Percentiles rank a stretch among this genome's conserved stretches.
phyloP scores from a whole-genome alignment of 92 coral and sea anemone genomes.

The Muricea muricata region DNA sequence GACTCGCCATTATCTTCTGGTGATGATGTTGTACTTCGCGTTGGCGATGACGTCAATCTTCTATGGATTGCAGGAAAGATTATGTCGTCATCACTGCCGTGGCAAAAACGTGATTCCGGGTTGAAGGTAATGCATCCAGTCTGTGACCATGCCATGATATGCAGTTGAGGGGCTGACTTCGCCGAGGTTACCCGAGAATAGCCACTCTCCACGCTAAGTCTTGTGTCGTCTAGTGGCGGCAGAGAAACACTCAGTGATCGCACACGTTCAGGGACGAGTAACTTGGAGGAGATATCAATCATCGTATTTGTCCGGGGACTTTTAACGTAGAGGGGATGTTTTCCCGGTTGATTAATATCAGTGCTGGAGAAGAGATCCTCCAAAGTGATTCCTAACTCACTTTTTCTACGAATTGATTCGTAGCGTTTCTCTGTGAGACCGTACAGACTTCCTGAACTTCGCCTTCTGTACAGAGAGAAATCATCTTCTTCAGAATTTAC shows the following conservation, averaged over 20 bases:
- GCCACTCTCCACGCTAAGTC: neutral
- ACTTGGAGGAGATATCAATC: slow-evolving; percentile 17
- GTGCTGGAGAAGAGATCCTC: slow-evolving; percentile 35
- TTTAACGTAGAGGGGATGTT: slow-evolving; percentile 4
- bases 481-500: neutral
- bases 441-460: slow-evolving; percentile 28
- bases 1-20: too few relatives aligned
- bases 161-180: neutral
- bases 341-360: neutral
- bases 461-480: slow-evolving; percentile 18
- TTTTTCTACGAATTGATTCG: slow-evolving; percentile 17
- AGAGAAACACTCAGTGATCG: slow-evolving; percentile 26
- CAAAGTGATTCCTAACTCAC: slow-evolving; percentile 16
- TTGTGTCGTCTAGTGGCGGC: neutral
- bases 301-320: slow-evolving; percentile 17
- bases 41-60: slow-evolving; percentile 6
- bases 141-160: neutral
- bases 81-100: slow-evolving; percentile 17
- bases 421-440: slow-evolving; percentile 21
- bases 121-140: neutral
- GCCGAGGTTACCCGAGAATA: neutral
- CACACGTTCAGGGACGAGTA: slow-evolving; percentile 30
- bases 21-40: neutral
- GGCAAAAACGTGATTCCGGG: neutral
- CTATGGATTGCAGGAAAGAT: neutral